A percentile compares a stretch with the other conserved stretches of the same genome.
Evolutionary conservation across 2,113 vertebrate genomes (phyloP).

Genomic region (Seriola rivoliana): DNA sequence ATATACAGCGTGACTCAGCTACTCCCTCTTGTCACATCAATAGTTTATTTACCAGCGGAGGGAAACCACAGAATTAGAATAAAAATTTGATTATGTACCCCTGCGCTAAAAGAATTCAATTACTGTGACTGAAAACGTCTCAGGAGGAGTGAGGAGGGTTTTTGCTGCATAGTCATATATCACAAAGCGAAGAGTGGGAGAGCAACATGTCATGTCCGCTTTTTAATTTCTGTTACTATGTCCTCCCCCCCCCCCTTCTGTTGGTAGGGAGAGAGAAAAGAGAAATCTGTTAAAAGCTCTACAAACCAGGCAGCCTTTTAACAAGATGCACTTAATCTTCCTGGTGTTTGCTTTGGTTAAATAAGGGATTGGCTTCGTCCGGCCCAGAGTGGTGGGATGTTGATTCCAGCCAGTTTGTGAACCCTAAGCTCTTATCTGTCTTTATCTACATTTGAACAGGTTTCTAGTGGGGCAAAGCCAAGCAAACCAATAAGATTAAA

Average conservation of each 20-base stretch:
- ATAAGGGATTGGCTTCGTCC: constrained; percentile 55
- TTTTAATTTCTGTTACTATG: constrained; percentile 19
- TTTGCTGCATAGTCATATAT: constrained; percentile 60
- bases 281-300: constrained; percentile 53
- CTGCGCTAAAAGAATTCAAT: constrained; percentile 46
- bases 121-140: constrained; percentile 32
- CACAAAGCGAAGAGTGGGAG: constrained; percentile 55
- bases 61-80: constrained; percentile 62
- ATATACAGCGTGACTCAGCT: constrained; percentile 57
- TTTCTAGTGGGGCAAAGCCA: constrained; percentile 20
- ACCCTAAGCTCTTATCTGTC: constrained; percentile 54
- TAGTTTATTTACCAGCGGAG: constrained; percentile 60
- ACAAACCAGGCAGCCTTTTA: constrained; percentile 38
- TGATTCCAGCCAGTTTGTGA: constrained; percentile 41
- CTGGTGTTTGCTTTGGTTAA: constrained; percentile 70
- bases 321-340: constrained; percentile 68
- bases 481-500: constrained; percentile 55
- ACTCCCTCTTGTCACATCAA: constrained; percentile 60
- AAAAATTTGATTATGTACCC: constrained; percentile 60
- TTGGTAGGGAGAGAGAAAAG: not conserved
- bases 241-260: constrained; percentile 9
- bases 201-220: constrained; percentile 41
- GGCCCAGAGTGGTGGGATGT: constrained; percentile 33
- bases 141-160: constrained; percentile 36
- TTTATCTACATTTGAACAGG: constrained; percentile 61